These are phyloP conservation scores for Natator depressus DNA, from an alignment of 2,113 vertebrate genomes.

Conservation along the genomic window DNA sequence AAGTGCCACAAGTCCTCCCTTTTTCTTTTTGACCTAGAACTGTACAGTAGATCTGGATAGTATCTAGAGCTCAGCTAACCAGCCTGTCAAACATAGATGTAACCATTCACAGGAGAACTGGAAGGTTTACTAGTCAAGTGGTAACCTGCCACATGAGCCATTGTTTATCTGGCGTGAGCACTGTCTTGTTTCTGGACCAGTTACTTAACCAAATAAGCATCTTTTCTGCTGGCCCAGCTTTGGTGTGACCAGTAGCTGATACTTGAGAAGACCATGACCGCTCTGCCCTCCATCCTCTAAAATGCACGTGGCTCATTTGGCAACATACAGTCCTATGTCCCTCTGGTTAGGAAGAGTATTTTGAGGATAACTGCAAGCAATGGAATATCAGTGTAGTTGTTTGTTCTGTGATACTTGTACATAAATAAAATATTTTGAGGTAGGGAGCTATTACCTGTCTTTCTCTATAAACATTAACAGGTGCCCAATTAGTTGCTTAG, in stretches of 20 bases:
- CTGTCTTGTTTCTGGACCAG: background rate
- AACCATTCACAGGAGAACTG: background rate
- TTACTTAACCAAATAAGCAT: background rate
- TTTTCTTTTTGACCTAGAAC: too few relatives aligned
- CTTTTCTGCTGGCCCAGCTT: background rate
- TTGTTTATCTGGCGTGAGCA: background rate
- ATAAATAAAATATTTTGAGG: background rate
- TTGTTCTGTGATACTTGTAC: background rate
- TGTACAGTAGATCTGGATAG: background rate
- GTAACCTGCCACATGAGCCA: background rate
- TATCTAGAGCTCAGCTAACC: background rate
- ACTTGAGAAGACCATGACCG: rapidly evolving
- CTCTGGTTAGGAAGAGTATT: background rate
- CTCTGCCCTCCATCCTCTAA: background rate
- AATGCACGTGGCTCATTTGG: background rate
- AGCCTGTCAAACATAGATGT: background rate
- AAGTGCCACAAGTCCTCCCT: too few relatives aligned
- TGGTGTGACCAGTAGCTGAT: background rate
- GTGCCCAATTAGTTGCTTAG: background rate
- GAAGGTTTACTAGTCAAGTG: background rate
- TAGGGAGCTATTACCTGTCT: background rate
- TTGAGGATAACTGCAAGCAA: background rate
- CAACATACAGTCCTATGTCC: background rate
- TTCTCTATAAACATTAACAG: background rate
- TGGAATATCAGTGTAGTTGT: background rate